Conservation (phyloP, 37 sponge, comb jelly and placozoan species). For the Mnemiopsis leidyi region DNA sequence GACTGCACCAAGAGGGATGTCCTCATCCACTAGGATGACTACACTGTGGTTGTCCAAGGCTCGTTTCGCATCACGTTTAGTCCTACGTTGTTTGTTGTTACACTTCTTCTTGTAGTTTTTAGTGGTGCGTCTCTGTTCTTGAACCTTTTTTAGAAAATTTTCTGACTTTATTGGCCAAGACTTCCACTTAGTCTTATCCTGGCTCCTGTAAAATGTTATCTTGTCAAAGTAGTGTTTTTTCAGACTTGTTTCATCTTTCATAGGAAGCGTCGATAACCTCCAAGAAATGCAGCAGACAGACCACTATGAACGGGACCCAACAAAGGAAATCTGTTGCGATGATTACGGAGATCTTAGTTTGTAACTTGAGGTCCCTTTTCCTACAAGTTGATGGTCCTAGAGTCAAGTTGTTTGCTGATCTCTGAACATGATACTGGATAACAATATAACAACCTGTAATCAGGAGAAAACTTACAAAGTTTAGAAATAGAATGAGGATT, state of each 20-base stretch:
- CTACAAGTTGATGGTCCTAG: background rate
- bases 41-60: background rate
- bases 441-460: background rate
- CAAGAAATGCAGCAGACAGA: background rate
- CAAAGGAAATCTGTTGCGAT: background rate
- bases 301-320: background rate
- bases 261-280: background rate
- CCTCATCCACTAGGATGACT: background rate
- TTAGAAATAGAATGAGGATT: background rate
- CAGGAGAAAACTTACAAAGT: background rate
- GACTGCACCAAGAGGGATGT: background rate
- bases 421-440: background rate
- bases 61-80: background rate
- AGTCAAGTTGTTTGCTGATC: background rate
- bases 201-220: background rate
- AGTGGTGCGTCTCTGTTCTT: too few relatives aligned
- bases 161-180: background rate
- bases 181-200: background rate
- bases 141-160: background rate
- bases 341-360: background rate
- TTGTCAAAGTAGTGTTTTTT: background rate
- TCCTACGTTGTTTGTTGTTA: background rate
- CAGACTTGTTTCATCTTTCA: too few relatives aligned
- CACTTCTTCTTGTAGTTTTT: background rate
- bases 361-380: background rate